phyloP scores from a whole-genome alignment of 2,888 invertebrate species.

The Automeris io region DNA sequence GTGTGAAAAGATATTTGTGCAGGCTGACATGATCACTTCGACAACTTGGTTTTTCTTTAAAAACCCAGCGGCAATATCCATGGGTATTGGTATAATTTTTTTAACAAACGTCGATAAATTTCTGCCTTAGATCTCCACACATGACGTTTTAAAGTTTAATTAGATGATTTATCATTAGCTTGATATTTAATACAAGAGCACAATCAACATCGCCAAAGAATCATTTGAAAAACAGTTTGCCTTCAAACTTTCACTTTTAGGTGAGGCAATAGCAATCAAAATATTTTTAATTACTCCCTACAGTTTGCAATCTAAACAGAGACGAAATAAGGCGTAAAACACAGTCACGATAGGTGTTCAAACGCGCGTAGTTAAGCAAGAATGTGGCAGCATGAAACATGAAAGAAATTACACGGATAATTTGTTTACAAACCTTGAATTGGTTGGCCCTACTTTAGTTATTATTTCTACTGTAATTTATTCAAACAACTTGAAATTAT shows the following conservation, averaged over 20 bases:
- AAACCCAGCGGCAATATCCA: no score
- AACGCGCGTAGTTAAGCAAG: background rate
- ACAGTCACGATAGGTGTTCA: background rate
- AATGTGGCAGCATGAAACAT: background rate
- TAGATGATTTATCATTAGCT: no score
- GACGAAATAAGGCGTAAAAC: slow-evolving; percentile 1
- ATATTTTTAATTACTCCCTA: slow-evolving; percentile 7
- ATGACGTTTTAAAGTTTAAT: no score
- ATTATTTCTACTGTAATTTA: no score
- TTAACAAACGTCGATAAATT: no score
- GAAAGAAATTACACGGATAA: slow-evolving; percentile 1
- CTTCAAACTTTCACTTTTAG: slow-evolving; percentile 8
- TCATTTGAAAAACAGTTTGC: background rate
- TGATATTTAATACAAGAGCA: no score
- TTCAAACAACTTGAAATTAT: no score
- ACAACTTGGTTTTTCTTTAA: no score
- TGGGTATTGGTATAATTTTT: no score
- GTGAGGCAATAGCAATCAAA: slow-evolving; percentile 3
- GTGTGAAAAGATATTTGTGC: no score
- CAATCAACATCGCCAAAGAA: background rate
- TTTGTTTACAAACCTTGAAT: background rate
- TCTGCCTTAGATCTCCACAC: no score
- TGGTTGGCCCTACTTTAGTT: background rate
- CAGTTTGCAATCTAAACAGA: background rate
- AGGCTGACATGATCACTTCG: no score